Evolutionary conservation across 1,140 invertebrate genomes (phyloP).

Genomic region (Parapsyche elsis): DNA sequence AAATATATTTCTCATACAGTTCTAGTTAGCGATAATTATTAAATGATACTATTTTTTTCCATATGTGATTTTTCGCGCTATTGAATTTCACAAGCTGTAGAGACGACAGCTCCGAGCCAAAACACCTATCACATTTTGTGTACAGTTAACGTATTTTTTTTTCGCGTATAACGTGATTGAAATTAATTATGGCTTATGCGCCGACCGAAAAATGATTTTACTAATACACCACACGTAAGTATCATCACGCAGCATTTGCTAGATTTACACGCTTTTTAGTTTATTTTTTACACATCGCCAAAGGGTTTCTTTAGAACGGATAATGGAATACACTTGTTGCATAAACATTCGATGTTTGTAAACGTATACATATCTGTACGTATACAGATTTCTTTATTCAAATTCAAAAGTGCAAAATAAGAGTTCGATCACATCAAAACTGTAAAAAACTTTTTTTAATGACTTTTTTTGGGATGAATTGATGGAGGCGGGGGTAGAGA

Average conservation of each 20-base stretch:
- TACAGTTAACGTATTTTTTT: conserved; percentile 5
- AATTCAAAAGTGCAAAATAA: too few relatives aligned
- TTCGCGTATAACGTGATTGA: conserved; percentile 13
- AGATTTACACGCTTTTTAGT: neutral
- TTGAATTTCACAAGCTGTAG: conserved; percentile 2
- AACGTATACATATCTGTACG: neutral
- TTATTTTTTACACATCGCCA: neutral
- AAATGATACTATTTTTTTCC: conserved; percentile 22
- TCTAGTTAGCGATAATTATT: conserved; percentile 8
- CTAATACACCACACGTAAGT: conserved; percentile 16
- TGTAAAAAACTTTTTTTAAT: too few relatives aligned
- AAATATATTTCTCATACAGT: conserved; percentile 10
- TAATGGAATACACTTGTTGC: conserved; percentile 11
- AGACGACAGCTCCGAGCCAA: conserved; percentile 1
- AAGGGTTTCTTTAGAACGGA: neutral
- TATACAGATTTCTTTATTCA: too few relatives aligned
- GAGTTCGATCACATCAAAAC: too few relatives aligned
- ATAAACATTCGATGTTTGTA: neutral
- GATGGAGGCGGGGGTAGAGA: neutral
- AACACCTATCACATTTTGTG: neutral
- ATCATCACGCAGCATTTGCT: conserved; percentile 7
- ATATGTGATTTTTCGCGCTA: neutral
- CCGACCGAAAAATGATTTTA: neutral
- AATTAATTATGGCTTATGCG: neutral
- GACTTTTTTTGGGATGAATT: too few relatives aligned